Conservation (phyloP, 2,888 invertebrate species). For the Creontiades dilutus region DNA sequence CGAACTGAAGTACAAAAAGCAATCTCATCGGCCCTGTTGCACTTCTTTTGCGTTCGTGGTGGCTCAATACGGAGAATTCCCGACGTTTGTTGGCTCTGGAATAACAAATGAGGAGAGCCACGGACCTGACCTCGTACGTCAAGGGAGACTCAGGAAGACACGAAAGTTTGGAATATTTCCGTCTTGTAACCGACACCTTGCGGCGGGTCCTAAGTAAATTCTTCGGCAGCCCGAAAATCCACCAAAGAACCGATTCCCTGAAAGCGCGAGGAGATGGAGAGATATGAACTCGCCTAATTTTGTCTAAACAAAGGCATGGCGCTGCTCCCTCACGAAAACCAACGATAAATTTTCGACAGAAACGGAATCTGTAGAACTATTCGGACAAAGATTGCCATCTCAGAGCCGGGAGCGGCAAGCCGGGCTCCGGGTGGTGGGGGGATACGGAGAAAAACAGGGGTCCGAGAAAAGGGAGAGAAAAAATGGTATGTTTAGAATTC, state of each 20-base stretch:
- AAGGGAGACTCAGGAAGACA: background rate
- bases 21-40: background rate
- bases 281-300: conserved; percentile 66
- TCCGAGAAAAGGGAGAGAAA: conserved; percentile 66
- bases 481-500: conserved; percentile 71
- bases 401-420: background rate
- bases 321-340: conserved; percentile 35
- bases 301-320: conserved; percentile 67
- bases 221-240: conserved; percentile 59
- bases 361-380: conserved; percentile 68
- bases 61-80: background rate
- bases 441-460: conserved; percentile 67
- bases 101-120: conserved; percentile 7
- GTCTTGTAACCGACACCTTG: conserved; percentile 58
- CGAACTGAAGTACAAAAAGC: background rate
- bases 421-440: conserved; percentile 33
- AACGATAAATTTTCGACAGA: conserved; percentile 67
- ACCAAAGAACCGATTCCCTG: conserved; percentile 58
- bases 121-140: background rate
- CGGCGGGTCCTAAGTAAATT: conserved; percentile 50
- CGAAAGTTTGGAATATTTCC: conserved; percentile 61
- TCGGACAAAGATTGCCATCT: conserved; percentile 62
- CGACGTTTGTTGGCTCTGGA: background rate
- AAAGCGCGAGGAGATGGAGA: conserved; percentile 61
- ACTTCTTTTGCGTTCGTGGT: background rate